A percentile compares a stretch with the other conserved stretches of the same genome.
These are phyloP conservation scores for Himalopsyche tibetana DNA, from an alignment of 2,888 invertebrate genomes.

Conservation along the genomic window DNA sequence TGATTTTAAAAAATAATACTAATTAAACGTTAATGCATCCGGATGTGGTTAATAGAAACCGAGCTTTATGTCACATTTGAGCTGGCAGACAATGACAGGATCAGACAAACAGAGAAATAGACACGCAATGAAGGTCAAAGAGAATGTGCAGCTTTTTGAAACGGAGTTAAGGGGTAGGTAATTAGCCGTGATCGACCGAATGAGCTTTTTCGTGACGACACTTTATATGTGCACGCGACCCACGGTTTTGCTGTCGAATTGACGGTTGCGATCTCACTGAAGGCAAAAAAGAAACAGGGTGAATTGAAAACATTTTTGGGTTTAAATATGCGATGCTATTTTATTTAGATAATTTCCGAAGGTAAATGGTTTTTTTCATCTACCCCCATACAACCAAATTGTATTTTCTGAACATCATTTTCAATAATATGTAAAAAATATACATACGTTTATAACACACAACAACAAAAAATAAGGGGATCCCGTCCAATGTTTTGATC, in stretches of 20 bases:
- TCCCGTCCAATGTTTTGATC: too few species aligned
- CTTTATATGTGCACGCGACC: not conserved
- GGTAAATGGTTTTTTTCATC: too few species aligned
- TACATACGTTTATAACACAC: too few species aligned
- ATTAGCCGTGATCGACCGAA: conserved; percentile 57
- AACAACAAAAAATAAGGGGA: too few species aligned
- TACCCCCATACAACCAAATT: too few species aligned
- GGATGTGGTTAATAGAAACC: not conserved
- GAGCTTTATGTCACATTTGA: not conserved
- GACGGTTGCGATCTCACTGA: not conserved
- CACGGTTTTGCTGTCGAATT: not conserved
- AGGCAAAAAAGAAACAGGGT: too few species aligned
- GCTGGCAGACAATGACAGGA: not conserved
- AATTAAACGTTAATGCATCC: not conserved
- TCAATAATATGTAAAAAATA: too few species aligned
- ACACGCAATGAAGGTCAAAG: not conserved
- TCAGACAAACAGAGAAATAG: conserved; percentile 13
- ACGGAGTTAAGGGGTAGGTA: conserved; percentile 36
- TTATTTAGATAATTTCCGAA: too few species aligned
- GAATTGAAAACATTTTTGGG: too few species aligned
- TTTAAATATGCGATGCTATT: too few species aligned
- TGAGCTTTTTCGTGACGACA: conserved; percentile 54
- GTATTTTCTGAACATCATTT: too few species aligned
- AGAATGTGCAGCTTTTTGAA: not conserved
- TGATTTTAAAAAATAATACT: too few species aligned